Evolutionary conservation across 2,888 invertebrate species (phyloP).

Genomic region (Stictocephala bisonia): DNA sequence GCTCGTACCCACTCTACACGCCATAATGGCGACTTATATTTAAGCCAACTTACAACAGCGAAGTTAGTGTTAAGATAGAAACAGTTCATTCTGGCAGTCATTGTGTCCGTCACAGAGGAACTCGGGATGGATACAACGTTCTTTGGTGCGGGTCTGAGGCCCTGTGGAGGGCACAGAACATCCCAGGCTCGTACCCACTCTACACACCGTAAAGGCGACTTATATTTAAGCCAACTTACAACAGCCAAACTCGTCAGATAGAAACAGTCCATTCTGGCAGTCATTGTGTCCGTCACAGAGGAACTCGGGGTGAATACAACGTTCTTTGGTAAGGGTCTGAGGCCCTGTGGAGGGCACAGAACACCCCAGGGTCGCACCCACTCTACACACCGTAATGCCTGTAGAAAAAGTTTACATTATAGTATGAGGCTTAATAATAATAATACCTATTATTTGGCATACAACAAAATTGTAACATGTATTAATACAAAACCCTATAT

Average conservation of each 20-base stretch:
- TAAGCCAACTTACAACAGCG: constrained; percentile 62
- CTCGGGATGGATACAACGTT: too few species aligned
- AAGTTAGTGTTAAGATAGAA: constrained; percentile 64
- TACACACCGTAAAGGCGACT: constrained; percentile 57
- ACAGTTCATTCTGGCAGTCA: too few species aligned
- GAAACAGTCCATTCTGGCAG: constrained; percentile 63
- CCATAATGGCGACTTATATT: constrained; percentile 56
- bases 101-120: too few species aligned
- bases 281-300: constrained; percentile 65
- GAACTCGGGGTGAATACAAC: constrained; percentile 63
- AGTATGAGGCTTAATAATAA: too few species aligned
- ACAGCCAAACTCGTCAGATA: constrained; percentile 65
- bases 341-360: constrained; percentile 47
- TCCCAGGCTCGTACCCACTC: constrained; percentile 54
- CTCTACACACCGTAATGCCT: constrained; percentile 55
- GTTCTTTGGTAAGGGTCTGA: constrained; percentile 51
- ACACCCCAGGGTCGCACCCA: constrained; percentile 57
- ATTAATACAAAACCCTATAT: too few species aligned
- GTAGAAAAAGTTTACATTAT: too few species aligned
- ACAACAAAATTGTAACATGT: too few species aligned
- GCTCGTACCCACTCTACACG: constrained; percentile 55
- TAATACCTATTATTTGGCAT: too few species aligned
- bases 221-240: too few species aligned
- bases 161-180: constrained; percentile 50
- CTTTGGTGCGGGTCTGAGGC: too few species aligned